Evolutionary conservation across 2,888 invertebrate species (phyloP), one percentile per base, ranked within the genome.

Genomic region (Peribatodes rhomboidaria): DNA sequence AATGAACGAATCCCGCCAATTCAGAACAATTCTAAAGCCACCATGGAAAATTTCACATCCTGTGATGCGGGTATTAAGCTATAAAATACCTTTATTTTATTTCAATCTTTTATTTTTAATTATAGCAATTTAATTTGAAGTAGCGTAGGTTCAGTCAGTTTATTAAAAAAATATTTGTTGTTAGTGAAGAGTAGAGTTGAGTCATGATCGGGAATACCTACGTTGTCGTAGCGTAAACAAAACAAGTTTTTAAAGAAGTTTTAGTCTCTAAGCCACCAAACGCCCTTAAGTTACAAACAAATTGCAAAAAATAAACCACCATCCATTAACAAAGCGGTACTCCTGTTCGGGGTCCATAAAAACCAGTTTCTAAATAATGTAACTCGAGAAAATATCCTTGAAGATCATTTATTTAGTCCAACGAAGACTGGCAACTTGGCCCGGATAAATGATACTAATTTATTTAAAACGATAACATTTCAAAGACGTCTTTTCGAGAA

Each of bases 21-120:
- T 78, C 76, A 73, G 71, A 80, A 81, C 81, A 79, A 83, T 81
- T 82, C 79, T 83, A 78, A 75, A 67, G 78, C 76, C 76, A 66
- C 80, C 75, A 81, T 88, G 92, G 92, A 92, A 92, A 91, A 84
- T 92, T 92, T 90, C 76, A 84, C 83, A 87, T 90, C 89, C 85
- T 86, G 72, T 52, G 52, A 54, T 71, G 69, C 76, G 77, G 77
- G 83, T 39, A 39, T 20, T 16, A 41, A 54, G 31, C 41, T 22
- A 10, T 41, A 2, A 31, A 13, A 16, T n/a, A n/a, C n/a, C n/a
- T n/a, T n/a, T 14, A 13, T 77, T 80, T 22, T 10, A 13, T 76
- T 79, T 65, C 76, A 73, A 76, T 75, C 78, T 11, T 76, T 68
- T 82, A 74, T 74, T 67, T 39, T 59, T 59, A 61, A 33, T 39